Conservation (phyloP, 2,113 vertebrate genomes). For the Mionectes macconnelli region DNA sequence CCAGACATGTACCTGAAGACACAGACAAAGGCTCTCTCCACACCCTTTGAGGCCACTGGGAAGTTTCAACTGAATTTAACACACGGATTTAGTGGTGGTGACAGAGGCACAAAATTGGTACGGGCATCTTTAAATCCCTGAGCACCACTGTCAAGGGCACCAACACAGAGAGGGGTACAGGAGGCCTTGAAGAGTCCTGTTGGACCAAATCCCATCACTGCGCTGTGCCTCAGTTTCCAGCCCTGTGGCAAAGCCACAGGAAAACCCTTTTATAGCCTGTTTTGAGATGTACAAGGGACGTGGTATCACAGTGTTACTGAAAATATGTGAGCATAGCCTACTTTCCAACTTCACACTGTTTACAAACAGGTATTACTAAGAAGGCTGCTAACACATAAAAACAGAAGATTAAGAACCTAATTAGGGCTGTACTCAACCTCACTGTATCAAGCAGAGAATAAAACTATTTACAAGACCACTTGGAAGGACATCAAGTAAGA, state of each 20-base stretch:
- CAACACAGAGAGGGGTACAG: not conserved
- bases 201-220: not conserved
- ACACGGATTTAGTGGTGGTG: rapidly evolving
- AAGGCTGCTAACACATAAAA: not conserved
- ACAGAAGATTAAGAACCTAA: not conserved
- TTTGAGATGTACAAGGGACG: not conserved
- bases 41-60: not conserved
- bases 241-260: not conserved
- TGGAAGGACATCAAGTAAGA: not conserved
- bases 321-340: not conserved
- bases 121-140: not conserved
- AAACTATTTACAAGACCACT: not conserved
- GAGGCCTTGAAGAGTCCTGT: not conserved
- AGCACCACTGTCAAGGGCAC: not conserved
- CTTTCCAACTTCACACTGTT: not conserved
- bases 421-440: not conserved
- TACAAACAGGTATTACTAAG: not conserved
- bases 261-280: not conserved
- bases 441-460: not conserved
- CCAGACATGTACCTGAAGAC: not conserved
- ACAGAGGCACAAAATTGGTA: not conserved
- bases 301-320: not conserved
- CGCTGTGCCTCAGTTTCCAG: not conserved
- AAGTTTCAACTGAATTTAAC: not conserved
- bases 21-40: not conserved